Conservation (phyloP, 2,113 vertebrate genomes). For the Parus major region DNA sequence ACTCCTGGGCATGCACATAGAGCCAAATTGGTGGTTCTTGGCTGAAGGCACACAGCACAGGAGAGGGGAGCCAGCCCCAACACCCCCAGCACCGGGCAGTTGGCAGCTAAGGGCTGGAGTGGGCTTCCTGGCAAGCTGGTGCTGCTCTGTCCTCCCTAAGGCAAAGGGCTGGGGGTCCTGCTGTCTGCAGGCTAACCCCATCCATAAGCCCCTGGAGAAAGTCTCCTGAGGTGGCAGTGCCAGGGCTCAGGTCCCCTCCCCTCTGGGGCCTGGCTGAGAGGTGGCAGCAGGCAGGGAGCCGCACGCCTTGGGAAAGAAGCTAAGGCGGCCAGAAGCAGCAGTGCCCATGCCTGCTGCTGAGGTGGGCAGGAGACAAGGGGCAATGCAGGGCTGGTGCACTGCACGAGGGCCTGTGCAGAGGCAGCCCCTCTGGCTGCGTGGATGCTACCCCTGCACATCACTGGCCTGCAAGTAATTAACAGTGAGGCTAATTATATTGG, state of each 20-base stretch:
- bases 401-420: background rate
- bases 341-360: background rate
- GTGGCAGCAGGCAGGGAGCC: background rate
- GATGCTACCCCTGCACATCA: background rate
- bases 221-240: background rate
- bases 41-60: background rate
- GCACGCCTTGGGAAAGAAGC: background rate
- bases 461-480: background rate
- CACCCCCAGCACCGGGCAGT: rapidly evolving
- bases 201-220: background rate
- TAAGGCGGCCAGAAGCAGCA: background rate
- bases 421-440: rapidly evolving
- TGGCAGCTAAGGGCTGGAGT: background rate
- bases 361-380: background rate
- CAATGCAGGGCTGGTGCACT: background rate
- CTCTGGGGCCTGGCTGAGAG: background rate
- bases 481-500: background rate
- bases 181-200: rapidly evolving
- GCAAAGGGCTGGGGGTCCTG: background rate
- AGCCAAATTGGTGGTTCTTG: background rate
- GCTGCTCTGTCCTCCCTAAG: background rate
- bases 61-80: rapidly evolving
- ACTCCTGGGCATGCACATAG: background rate
- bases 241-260: background rate
- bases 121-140: background rate